Conservation (phyloP, 2,888 invertebrate genomes). For the Brachynemurus nebulosus region DNA sequence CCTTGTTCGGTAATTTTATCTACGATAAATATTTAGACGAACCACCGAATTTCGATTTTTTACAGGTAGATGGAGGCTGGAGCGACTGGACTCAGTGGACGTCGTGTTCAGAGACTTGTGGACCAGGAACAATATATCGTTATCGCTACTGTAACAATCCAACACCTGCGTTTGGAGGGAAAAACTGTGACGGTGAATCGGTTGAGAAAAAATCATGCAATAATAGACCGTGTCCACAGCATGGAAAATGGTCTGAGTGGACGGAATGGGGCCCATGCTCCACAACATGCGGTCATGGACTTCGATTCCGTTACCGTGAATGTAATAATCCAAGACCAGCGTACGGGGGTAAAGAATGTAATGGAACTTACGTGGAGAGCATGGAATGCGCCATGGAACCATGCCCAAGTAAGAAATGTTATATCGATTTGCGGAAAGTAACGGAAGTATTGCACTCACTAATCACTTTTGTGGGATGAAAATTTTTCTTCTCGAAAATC, state of each 20-base stretch:
- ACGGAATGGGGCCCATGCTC: conserved; percentile 42
- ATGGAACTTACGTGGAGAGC: conserved; percentile 17
- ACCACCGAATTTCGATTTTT: background rate
- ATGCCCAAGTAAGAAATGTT: conserved; percentile 28
- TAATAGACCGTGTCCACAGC: conserved; percentile 30
- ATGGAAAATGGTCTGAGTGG: conserved; percentile 37
- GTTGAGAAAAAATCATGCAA: conserved; percentile 30
- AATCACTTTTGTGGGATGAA: too few relatives aligned
- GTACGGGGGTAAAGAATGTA: conserved; percentile 30
- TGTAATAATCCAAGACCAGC: conserved; percentile 32
- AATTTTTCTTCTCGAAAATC: too few relatives aligned
- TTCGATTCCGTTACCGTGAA: conserved; percentile 34
- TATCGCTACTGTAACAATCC: conserved; percentile 31
- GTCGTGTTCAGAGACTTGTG: conserved; percentile 32
- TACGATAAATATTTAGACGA: conserved; percentile 3
- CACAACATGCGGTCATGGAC: conserved; percentile 36
- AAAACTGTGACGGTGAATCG: conserved; percentile 27
- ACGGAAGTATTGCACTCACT: too few relatives aligned
- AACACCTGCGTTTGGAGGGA: conserved; percentile 29
- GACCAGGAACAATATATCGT: conserved; percentile 28
- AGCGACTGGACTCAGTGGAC: conserved; percentile 32
- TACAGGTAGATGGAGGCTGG: conserved; percentile 28
- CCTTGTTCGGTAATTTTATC: conserved; percentile 31
- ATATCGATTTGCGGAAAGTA: too few relatives aligned
- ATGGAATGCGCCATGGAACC: conserved; percentile 19